Base-by-base conservation (phyloP, 2,113 vertebrate species). In the Myotis davidii region DNA sequence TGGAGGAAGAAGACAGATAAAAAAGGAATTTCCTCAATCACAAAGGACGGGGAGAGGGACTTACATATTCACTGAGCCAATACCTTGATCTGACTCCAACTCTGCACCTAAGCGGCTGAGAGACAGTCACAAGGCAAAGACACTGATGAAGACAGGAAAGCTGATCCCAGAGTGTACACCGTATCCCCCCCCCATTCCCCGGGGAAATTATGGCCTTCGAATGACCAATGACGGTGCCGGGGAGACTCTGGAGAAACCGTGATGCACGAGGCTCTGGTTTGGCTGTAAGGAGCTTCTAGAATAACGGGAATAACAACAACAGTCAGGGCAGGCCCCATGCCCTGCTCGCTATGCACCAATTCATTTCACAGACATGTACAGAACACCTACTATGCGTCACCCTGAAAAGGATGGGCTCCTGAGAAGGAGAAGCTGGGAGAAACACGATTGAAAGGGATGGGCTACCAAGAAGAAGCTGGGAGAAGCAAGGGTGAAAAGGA, bases 341-440 rank as follows among this genome's bases (percentile, higher is more conserved):
- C 37, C 10, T 0, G 2, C 16, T 52, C 23, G 1, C 18, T 2
- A 2, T 0, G 18, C 64, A 39, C 20, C 29, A 0, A 2, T 12
- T 45, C 85, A 13, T 42, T 11, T 48, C 48, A 10, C 25, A 5
- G 59, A 25, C 5, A 3, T 2, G 13, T 17, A 37, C 37, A 20
- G 34, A 52, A 29, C 10, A 37, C n/a, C 74, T 70, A 16, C 25
- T 52, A 25, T 2, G 3, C 21, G 18, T 70, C 84, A 18, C 54
- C 23, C n/a, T 45, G 42, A 45, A 45, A 45, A 9, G 42, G 42
- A 45, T 2, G n/a, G 32, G 88, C 2, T 86, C 97, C 95, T 96
- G 85, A 94, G 93, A 81, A 96, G 85, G 78, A 83, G 96, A 96
- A 72, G 6, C 5, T 77, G 59, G 84, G 90, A 91, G 94, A 79